These are phyloP conservation scores for Oenanthe melanoleuca DNA, from an alignment of 2,113 vertebrate species.

Conservation along the genomic window DNA sequence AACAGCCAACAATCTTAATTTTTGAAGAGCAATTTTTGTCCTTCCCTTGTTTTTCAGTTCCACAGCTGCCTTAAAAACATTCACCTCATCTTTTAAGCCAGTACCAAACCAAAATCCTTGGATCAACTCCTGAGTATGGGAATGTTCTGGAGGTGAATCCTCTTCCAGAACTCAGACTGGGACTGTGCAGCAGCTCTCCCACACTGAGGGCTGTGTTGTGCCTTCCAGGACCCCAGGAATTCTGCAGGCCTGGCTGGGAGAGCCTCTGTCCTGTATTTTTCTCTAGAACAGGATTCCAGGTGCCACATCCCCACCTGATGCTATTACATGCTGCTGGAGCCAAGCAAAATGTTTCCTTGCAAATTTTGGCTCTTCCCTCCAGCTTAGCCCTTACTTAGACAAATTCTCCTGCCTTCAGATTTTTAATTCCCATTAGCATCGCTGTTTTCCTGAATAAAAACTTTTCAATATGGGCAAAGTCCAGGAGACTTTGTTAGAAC, in stretches of 20 bases:
- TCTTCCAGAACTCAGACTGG: not conserved
- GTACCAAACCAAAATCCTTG: not conserved
- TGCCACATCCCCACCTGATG: constrained; percentile 10
- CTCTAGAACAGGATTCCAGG: not conserved
- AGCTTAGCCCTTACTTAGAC: not conserved
- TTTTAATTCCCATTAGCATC: constrained; percentile 33
- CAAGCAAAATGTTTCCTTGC: constrained; percentile 50
- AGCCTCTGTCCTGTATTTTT: not conserved
- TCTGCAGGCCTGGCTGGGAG: not conserved
- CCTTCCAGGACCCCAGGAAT: not conserved
- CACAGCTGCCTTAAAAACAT: not conserved
- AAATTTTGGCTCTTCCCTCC: constrained; percentile 28
- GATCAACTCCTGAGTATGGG: not conserved
- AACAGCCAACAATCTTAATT: not conserved
- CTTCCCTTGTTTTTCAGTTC: not conserved
- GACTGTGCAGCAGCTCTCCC: not conserved
- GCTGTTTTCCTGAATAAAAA: not conserved
- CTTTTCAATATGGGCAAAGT: not conserved
- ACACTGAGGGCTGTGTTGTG: not conserved
- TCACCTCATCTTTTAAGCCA: not conserved
- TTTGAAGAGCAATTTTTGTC: not conserved
- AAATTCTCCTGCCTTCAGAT: constrained; percentile 3
- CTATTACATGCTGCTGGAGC: not conserved
- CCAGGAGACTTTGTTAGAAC: constrained; percentile 26
- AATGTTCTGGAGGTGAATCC: not conserved